phyloP scores from a whole-genome alignment of 1,140 invertebrate genomes.

The Macrocentrus cingulum region DNA sequence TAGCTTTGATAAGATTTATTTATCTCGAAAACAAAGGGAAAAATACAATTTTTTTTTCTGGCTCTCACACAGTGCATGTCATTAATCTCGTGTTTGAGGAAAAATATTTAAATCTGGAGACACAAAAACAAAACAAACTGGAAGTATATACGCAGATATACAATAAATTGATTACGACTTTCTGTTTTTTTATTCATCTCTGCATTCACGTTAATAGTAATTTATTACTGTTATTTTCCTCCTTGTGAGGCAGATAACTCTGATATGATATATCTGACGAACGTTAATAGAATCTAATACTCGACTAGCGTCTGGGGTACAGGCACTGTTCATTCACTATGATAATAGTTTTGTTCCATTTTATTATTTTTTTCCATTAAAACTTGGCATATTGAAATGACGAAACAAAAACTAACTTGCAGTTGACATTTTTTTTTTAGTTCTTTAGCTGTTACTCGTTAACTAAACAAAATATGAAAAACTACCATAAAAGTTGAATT shows the following conservation, averaged over 20 bases:
- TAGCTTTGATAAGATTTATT: too few species aligned
- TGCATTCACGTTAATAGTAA: background rate
- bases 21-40: too few species aligned
- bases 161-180: slow-evolving; percentile 1
- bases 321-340: slow-evolving; percentile 54
- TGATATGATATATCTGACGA: slow-evolving; percentile 11
- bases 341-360: slow-evolving; percentile 40
- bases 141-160: background rate
- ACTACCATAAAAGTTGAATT: too few species aligned
- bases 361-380: slow-evolving; percentile 22
- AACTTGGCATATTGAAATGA: too few species aligned
- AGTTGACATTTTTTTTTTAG: too few species aligned
- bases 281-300: slow-evolving; percentile 35
- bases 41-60: too few species aligned
- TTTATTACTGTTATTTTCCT: slow-evolving; percentile 5
- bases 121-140: background rate
- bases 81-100: too few species aligned
- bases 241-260: slow-evolving; percentile 10
- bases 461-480: too few species aligned
- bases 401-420: too few species aligned
- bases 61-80: too few species aligned
- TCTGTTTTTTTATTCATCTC: background rate
- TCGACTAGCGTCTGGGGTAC: slow-evolving; percentile 48
- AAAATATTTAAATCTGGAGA: too few species aligned
- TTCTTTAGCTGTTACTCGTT: too few species aligned